Evolutionary conservation across 2,888 invertebrate species (phyloP).

Genomic region (Xiphydria camelus): DNA sequence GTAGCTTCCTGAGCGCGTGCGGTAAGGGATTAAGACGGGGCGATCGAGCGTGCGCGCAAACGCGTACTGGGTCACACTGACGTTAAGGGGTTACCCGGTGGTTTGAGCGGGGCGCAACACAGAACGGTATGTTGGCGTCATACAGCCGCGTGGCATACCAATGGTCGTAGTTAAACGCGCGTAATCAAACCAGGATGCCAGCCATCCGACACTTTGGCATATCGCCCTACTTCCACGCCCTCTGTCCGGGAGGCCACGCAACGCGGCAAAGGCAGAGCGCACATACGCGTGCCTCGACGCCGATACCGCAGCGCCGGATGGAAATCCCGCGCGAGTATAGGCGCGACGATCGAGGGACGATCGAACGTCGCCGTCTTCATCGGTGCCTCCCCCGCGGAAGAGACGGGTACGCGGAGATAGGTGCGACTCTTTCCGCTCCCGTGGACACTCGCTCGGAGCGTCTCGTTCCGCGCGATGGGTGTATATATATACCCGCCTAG

Average conservation of each 20-base stretch:
- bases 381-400: no score
- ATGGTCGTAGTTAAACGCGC: constrained; percentile 32
- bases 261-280: no score
- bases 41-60: constrained; percentile 32
- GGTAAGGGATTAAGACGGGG: constrained; percentile 36
- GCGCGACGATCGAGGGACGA: no score
- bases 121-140: not conserved
- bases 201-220: constrained; percentile 51
- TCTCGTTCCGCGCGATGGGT: constrained; percentile 8
- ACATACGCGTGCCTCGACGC: no score
- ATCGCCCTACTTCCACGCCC: constrained; percentile 39
- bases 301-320: no score
- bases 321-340: no score
- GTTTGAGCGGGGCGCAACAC: constrained; percentile 7
- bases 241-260: no score
- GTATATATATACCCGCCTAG: constrained; percentile 13
- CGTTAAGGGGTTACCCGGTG: constrained; percentile 44
- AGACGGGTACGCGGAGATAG: no score
- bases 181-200: constrained; percentile 34
- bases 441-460: constrained; percentile 9
- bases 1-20: no score
- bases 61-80: constrained; percentile 41
- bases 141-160: constrained; percentile 37
- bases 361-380: no score
- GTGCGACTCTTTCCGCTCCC: no score